Conservation (phyloP, 2,888 invertebrate genomes). For the Cheilosia pagana region DNA sequence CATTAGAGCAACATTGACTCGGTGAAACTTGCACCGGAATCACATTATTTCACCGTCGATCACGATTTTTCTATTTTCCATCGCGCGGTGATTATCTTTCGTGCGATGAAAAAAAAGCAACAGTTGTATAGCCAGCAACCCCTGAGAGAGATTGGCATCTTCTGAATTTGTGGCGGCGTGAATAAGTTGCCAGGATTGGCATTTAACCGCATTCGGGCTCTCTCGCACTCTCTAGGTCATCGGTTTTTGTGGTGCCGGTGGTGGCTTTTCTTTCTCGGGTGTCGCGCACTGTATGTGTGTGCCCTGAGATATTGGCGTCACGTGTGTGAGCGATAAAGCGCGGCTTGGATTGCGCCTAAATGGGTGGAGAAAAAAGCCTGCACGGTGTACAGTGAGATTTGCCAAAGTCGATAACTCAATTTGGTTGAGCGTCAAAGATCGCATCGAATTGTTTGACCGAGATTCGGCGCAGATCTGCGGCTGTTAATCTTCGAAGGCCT, state of each 20-base stretch:
- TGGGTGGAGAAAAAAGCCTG: conserved; percentile 27
- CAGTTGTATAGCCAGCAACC: conserved; percentile 21
- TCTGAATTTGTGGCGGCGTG: conserved; percentile 37
- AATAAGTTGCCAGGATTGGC: conserved; percentile 58
- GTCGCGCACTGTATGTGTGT: neutral
- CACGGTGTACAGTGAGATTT: conserved; percentile 29
- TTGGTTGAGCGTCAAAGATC: conserved; percentile 63
- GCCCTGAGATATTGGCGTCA: conserved; percentile 70
- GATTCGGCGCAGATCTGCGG: conserved; percentile 43
- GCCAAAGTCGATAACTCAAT: conserved; percentile 64
- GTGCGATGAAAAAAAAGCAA: conserved; percentile 48
- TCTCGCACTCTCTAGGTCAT: conserved; percentile 64
- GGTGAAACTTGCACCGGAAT: conserved; percentile 42
- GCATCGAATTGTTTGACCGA: conserved; percentile 66
- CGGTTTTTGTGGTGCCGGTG: conserved; percentile 22
- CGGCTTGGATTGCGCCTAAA: conserved; percentile 44
- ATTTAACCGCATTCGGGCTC: conserved; percentile 12
- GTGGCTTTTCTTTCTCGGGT: conserved; percentile 39
- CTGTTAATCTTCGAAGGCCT: conserved; percentile 49
- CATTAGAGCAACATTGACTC: conserved; percentile 48
- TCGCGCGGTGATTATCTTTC: conserved; percentile 62
- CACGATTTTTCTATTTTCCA: conserved; percentile 68
- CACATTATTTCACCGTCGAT: conserved; percentile 69
- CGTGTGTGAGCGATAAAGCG: conserved; percentile 66
- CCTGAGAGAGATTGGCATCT: conserved; percentile 51